Evolutionary conservation across 2,113 vertebrate genomes (phyloP).

Genomic region (Lepidiolamprologus cunningtoni): DNA sequence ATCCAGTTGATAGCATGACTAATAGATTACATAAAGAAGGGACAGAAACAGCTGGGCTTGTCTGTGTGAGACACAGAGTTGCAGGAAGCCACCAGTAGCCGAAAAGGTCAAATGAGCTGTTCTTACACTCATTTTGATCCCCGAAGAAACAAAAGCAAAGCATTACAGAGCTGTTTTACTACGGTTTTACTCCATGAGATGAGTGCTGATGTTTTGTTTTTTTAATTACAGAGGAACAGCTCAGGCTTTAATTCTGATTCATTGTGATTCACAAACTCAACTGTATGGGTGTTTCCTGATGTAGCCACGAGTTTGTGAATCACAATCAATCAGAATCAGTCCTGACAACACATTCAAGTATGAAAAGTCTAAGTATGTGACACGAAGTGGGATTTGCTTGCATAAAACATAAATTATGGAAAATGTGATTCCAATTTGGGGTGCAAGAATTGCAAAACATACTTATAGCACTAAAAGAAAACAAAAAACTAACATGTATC

Average conservation of each 20-base stretch:
- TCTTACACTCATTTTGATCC: background rate
- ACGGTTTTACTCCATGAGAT: fast-evolving
- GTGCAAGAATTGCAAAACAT: background rate
- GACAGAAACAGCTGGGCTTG: background rate
- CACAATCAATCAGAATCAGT: background rate
- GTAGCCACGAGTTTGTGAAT: fast-evolving
- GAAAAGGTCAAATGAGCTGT: background rate
- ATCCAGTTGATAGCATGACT: background rate
- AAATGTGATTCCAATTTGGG: background rate
- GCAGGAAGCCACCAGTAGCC: background rate
- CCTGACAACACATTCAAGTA: background rate
- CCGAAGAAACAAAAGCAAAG: background rate
- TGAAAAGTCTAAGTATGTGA: background rate
- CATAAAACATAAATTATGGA: background rate
- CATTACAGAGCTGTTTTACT: background rate
- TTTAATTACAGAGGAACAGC: background rate
- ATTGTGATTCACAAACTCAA: background rate
- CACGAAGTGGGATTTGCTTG: fast-evolving
- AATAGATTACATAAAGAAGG: background rate
- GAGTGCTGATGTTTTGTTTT: background rate
- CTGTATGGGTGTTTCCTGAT: background rate
- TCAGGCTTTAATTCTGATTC: background rate
- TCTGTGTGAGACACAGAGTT: fast-evolving
- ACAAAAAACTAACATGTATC: background rate
- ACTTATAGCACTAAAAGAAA: too few relatives aligned